Conservation (phyloP, 1,140 invertebrate genomes). For the Ceratitis capitata region DNA sequence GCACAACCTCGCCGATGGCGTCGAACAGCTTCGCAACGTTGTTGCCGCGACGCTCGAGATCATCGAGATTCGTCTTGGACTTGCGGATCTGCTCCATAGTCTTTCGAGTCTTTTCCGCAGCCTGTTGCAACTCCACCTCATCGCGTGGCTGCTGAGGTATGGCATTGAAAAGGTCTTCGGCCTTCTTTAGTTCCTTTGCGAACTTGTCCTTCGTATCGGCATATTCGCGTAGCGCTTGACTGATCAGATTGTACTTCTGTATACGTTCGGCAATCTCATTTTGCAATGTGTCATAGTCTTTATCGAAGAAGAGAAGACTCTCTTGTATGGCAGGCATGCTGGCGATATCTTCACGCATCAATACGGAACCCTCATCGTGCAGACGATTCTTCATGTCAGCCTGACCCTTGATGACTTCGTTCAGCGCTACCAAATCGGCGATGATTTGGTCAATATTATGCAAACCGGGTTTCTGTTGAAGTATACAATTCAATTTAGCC, state of each 20-base stretch:
- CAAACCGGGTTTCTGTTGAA: slow-evolving; percentile 58
- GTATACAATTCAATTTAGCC: slow-evolving; percentile 69
- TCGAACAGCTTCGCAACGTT: slow-evolving; percentile 77
- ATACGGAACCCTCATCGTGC: slow-evolving; percentile 75
- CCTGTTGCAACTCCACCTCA: slow-evolving; percentile 68
- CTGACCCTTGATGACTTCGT: slow-evolving; percentile 68
- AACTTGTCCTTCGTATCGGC: slow-evolving; percentile 76
- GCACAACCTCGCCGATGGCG: slow-evolving; percentile 79
- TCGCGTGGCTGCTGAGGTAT: slow-evolving; percentile 58
- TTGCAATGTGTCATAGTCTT: slow-evolving; percentile 81
- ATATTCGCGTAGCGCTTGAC: slow-evolving; percentile 79
- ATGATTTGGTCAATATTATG: slow-evolving; percentile 64
- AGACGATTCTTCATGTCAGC: slow-evolving; percentile 70
- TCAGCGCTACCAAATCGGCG: slow-evolving; percentile 60
- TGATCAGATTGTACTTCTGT: slow-evolving; percentile 77
- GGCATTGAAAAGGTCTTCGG: slow-evolving; percentile 59
- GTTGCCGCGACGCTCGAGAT: slow-evolving; percentile 78
- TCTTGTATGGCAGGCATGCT: slow-evolving; percentile 83
- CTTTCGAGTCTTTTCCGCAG: slow-evolving; percentile 79
- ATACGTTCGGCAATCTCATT: slow-evolving; percentile 79
- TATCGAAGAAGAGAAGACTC: slow-evolving; percentile 77
- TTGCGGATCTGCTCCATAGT: slow-evolving; percentile 78
- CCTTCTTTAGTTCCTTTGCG: slow-evolving; percentile 74
- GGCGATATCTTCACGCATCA: slow-evolving; percentile 83
- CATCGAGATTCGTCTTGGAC: slow-evolving; percentile 78